Evolutionary conservation across 2,797 vertebrate species (phyloP), one percentile per base, ranked within the genome.

Genomic region (Periparus ater): DNA sequence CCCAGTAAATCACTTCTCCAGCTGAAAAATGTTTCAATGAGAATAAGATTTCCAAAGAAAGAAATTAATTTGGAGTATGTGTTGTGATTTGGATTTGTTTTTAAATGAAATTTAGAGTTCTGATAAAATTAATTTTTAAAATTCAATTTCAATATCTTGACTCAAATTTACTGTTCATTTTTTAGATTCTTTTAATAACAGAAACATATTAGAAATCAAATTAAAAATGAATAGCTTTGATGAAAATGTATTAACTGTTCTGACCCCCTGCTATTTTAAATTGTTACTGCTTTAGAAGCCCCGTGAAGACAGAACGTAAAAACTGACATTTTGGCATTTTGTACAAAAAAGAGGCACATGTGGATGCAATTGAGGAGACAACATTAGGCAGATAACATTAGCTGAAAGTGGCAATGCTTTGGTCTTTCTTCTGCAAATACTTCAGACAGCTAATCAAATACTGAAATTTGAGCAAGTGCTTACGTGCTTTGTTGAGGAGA

Each of bases 401-500:
- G 75, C 45, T 91, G 6, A 29, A 76, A 53, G 81, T 18, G 27
- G 17, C 32, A 76, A 48, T 32, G 60, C 91, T 95, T 92, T 67
- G 61, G 78, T 89, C 75, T 93, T 93, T 67, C 81, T 93, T 91
- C 78, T 77, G 77, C 6, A 34, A 84, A 85, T 68, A 71, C 89
- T 91, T 91, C 82, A 94, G 72, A 87, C 80, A 94, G 61, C 68
- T 91, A 85, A 95, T 96, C 94, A 94, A 86, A 92, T 55, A 88
- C 79, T 93, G 81, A 80, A 58, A 92, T 77, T 78, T 93, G 82
- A 75, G 92, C 73, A 91, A 91, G 85, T 91, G 87, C 76, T 95
- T 82, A 74, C 2, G 23, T 66, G 81, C 87, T 88, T 85, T 89
- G 75, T 88, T 89, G 87, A 93, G 89, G 40, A 88, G 88, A 87